Percentiles rank a stretch among this genome's conserved stretches.
Conservation (phyloP, 1,140 invertebrate species). For the Cotesia chilonis region DNA sequence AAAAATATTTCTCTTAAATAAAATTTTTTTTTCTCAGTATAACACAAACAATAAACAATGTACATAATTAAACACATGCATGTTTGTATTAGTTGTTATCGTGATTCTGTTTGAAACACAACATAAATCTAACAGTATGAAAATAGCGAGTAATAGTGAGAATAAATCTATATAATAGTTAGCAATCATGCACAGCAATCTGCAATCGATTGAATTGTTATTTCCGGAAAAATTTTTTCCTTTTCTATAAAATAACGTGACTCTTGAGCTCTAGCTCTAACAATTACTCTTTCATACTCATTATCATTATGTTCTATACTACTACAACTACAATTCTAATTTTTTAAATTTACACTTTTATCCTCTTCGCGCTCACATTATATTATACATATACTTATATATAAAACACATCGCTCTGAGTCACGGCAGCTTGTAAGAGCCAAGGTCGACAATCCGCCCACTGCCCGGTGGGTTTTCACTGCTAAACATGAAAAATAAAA, state of each 20-base stretch:
- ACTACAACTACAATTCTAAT: too few relatives aligned
- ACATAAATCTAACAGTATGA: too few relatives aligned
- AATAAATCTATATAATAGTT: not conserved
- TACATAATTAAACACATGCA: too few relatives aligned
- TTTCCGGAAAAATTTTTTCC: conserved; percentile 19
- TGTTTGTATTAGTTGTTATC: too few relatives aligned
- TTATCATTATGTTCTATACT: not conserved
- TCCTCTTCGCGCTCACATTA: too few relatives aligned
- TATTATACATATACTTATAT: too few relatives aligned
- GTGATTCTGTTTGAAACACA: not conserved
- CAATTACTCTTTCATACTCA: not conserved
- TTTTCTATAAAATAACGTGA: not conserved
- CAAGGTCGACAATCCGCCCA: conserved; percentile 14
- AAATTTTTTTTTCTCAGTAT: too few relatives aligned
- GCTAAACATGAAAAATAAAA: not conserved
- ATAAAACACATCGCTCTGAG: not conserved
- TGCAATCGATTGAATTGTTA: conserved; percentile 3
- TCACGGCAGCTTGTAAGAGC: not conserved
- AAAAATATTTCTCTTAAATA: too few relatives aligned
- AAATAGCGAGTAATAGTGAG: too few relatives aligned
- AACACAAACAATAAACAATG: too few relatives aligned
- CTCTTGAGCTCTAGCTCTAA: not conserved
- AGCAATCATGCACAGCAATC: not conserved
- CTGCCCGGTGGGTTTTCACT: conserved; percentile 9
- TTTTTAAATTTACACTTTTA: not conserved